phyloP scores from a whole-genome alignment of 2,888 invertebrate species.

The Chrysina gloriosa region DNA sequence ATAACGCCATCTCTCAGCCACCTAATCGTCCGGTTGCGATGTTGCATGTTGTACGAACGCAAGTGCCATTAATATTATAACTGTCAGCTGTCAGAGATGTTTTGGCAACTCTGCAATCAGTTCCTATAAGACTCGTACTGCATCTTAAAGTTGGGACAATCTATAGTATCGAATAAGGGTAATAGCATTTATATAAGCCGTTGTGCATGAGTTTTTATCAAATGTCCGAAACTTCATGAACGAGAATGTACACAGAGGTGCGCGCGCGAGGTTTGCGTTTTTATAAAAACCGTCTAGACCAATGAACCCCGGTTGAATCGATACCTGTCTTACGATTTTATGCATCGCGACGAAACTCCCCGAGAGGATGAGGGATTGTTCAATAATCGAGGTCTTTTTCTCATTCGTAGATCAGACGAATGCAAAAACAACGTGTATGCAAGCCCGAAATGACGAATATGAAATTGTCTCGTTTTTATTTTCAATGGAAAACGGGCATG shows the following conservation, averaged over 20 bases:
- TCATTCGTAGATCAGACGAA: neutral
- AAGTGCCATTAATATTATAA: too few species aligned
- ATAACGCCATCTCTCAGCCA: too few species aligned
- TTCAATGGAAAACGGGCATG: neutral
- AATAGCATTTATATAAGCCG: too few species aligned
- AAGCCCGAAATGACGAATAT: neutral
- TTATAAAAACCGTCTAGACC: conserved; percentile 40
- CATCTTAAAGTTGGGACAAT: too few species aligned
- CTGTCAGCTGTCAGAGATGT: too few species aligned
- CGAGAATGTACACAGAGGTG: conserved; percentile 21
- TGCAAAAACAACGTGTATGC: neutral
- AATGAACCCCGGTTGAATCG: conserved; percentile 40
- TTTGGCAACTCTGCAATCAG: too few species aligned
- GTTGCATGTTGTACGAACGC: too few species aligned
- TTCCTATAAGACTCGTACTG: too few species aligned
- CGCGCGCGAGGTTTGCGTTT: conserved; percentile 38
- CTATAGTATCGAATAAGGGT: too few species aligned
- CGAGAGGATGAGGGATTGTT: conserved; percentile 9
- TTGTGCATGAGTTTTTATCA: too few species aligned
- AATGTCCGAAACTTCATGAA: too few species aligned
- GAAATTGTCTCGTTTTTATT: neutral
- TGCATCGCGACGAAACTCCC: conserved; percentile 31
- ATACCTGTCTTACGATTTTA: conserved; percentile 41
- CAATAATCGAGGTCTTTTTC: conserved; percentile 30
- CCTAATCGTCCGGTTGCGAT: too few species aligned